Percentiles rank a stretch among this genome's conserved stretches.
Conservation (phyloP, 1,140 invertebrate species). For the Rhyacophila brunnea region DNA sequence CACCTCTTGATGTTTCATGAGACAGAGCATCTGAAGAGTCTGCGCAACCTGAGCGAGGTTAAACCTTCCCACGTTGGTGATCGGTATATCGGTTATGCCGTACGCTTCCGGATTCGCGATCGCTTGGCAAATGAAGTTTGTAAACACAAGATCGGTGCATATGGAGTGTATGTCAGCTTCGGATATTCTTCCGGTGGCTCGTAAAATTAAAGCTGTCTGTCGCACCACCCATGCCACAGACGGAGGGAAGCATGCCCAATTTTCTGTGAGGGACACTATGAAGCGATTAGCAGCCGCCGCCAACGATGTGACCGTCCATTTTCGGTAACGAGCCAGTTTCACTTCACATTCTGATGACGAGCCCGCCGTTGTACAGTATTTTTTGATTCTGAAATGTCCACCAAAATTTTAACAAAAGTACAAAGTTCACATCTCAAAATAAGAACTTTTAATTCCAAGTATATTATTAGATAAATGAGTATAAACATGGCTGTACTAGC, state of each 20-base stretch:
- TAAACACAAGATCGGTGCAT: slow-evolving; percentile 91
- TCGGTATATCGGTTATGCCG: slow-evolving; percentile 93
- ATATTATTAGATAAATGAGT: too few relatives aligned
- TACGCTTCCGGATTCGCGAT: slow-evolving; percentile 95
- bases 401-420: too few relatives aligned
- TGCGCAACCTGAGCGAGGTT: slow-evolving; percentile 92
- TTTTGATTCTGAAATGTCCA: slow-evolving; percentile 60
- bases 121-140: slow-evolving; percentile 93
- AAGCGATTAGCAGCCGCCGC: slow-evolving; percentile 79
- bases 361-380: slow-evolving; percentile 75
- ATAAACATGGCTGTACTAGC: too few relatives aligned
- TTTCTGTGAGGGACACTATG: slow-evolving; percentile 79
- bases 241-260: slow-evolving; percentile 90
- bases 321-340: slow-evolving; percentile 74
- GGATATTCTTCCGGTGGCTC: slow-evolving; percentile 36
- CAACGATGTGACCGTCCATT: slow-evolving; percentile 78
- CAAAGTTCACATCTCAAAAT: too few relatives aligned
- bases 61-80: slow-evolving; percentile 85
- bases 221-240: slow-evolving; percentile 76
- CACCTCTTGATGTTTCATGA: slow-evolving; percentile 76
- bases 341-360: slow-evolving; percentile 61
- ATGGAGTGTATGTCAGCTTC: slow-evolving; percentile 75
- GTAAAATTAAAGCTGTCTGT: slow-evolving; percentile 69
- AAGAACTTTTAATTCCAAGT: too few relatives aligned
- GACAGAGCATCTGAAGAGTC: slow-evolving; percentile 86